Evolutionary conservation across 2,113 vertebrate species (phyloP).

Genomic region (Myanophis thanlyinensis): DNA sequence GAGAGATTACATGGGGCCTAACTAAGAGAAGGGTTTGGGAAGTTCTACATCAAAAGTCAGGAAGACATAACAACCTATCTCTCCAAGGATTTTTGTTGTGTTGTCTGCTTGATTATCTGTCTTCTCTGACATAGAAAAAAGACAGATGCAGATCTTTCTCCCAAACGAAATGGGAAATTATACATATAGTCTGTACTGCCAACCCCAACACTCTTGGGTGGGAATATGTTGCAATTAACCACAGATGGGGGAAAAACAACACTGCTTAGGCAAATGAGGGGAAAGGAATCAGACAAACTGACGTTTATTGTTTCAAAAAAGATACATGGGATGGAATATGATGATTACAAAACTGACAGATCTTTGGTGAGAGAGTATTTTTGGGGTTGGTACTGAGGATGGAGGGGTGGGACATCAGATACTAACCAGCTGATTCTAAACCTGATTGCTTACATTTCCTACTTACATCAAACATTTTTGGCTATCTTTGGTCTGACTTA

Average conservation of each 20-base stretch:
- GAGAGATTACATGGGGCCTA: constrained; percentile 25
- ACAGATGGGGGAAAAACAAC: not conserved
- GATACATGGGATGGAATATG: not conserved
- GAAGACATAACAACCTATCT: constrained; percentile 9
- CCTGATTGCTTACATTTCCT: not conserved
- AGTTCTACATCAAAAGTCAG: not conserved
- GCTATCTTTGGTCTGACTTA: not conserved
- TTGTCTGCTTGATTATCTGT: constrained; percentile 30
- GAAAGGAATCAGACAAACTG: constrained; percentile 7
- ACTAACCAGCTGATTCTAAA: not conserved
- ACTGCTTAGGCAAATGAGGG: not conserved
- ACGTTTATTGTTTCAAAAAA: constrained; percentile 8
- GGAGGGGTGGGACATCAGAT: not conserved
- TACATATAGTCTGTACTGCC: not conserved
- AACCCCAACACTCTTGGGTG: not conserved
- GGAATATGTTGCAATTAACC: constrained; percentile 16
- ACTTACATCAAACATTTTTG: not conserved
- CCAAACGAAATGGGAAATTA: constrained; percentile 4
- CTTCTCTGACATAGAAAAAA: constrained; percentile 34
- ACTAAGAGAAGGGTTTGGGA: constrained; percentile 8
- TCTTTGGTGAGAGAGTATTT: constrained; percentile 36
- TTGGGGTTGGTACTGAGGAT: not conserved
- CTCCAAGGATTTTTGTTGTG: not conserved
- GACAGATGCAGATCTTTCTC: constrained; percentile 14
- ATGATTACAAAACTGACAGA: not conserved